A percentile compares a stretch with the other conserved stretches of the same genome.
Conservation (phyloP, 1,140 invertebrate species). For the Brachystomella parvula region DNA sequence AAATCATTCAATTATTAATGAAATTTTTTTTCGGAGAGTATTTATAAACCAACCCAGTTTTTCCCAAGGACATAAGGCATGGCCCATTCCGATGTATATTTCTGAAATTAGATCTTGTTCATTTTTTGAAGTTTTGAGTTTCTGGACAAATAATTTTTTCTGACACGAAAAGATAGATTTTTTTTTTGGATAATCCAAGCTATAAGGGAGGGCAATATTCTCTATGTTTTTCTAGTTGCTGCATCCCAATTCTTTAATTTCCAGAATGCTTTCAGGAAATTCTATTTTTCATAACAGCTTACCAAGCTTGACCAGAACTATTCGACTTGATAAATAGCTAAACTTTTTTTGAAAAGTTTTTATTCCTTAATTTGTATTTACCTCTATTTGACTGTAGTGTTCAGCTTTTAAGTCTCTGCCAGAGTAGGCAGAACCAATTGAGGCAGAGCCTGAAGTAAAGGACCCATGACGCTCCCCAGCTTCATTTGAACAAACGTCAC, state of each 20-base stretch:
- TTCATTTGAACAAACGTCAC: slow-evolving; percentile 28
- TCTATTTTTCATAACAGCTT: not conserved
- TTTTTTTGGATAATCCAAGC: not conserved
- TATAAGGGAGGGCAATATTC: not conserved
- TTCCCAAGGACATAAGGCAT: too few species aligned
- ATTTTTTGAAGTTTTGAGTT: too few species aligned
- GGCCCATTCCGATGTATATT: too few species aligned
- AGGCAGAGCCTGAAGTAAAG: slow-evolving; percentile 29
- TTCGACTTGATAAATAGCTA: not conserved
- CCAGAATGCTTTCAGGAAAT: not conserved
- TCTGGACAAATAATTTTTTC: too few species aligned
- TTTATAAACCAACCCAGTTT: too few species aligned
- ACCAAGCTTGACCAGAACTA: too few species aligned
- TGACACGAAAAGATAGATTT: not conserved
- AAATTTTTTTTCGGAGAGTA: not conserved
- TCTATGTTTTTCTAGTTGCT: not conserved
- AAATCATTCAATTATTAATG: not conserved
- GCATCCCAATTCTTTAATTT: not conserved
- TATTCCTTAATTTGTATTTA: too few species aligned
- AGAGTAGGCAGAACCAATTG: slow-evolving; percentile 22
- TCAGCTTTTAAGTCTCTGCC: slow-evolving; percentile 18
- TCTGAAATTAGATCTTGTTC: too few species aligned
- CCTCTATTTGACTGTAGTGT: slow-evolving; percentile 27
- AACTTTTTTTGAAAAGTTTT: too few species aligned
- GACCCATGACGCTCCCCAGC: slow-evolving; percentile 33